Percentiles rank a stretch among this genome's conserved stretches.
phyloP scores from a whole-genome alignment of 2,113 vertebrate genomes.

The Variabilichromis moorii region DNA sequence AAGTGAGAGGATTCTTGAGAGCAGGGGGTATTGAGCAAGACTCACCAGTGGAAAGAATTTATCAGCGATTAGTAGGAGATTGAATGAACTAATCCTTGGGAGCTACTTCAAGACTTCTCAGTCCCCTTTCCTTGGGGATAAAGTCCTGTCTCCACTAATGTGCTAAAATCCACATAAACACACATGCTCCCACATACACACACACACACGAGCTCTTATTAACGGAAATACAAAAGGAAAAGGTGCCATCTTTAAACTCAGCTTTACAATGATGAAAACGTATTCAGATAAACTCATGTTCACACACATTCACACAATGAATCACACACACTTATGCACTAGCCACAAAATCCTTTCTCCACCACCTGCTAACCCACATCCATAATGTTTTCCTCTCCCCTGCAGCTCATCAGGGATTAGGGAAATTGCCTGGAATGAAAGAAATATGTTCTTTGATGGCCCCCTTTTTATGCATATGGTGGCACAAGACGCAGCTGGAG shows the following conservation, averaged over 20 bases:
- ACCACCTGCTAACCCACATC: conserved; percentile 68
- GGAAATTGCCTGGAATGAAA: conserved; percentile 76
- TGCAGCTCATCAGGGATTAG: conserved; percentile 75
- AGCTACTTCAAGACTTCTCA: conserved; percentile 80
- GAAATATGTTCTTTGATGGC: conserved; percentile 76
- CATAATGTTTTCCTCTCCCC: conserved; percentile 68
- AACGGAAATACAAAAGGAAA: not conserved
- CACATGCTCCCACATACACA: not conserved
- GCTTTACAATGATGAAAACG: conserved; percentile 17
- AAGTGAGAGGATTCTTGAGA: conserved; percentile 15
- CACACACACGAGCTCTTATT: not conserved
- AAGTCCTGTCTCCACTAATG: not conserved
- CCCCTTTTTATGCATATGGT: conserved; percentile 68
- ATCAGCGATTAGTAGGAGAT: conserved; percentile 85
- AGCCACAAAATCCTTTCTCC: conserved; percentile 30
- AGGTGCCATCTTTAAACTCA: conserved; percentile 14
- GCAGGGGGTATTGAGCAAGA: conserved; percentile 39
- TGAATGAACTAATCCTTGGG: conserved; percentile 82
- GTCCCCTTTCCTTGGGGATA: conserved; percentile 64
- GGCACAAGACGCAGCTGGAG: conserved; percentile 68
- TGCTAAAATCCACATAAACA: not conserved
- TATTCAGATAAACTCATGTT: conserved; percentile 32
- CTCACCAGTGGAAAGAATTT: conserved; percentile 80
- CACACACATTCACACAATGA: conserved; percentile 4
- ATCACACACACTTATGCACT: conserved; percentile 4